Percentiles rank a stretch among this genome's conserved stretches.
Evolutionary conservation across 2,888 invertebrate species (phyloP).

Genomic region (Drosophila algonquin): DNA sequence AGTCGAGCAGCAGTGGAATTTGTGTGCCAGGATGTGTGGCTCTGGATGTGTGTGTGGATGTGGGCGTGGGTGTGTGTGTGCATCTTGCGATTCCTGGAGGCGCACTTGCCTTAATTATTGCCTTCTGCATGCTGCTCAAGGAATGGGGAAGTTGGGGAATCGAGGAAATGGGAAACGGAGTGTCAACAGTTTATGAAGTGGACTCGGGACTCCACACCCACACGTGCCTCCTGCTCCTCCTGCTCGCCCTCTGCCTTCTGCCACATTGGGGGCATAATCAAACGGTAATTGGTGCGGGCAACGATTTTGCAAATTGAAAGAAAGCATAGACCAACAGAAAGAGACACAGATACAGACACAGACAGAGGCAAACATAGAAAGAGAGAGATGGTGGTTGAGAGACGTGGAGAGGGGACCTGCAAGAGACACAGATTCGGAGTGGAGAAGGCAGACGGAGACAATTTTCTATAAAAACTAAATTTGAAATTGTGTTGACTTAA

Average conservation of each 20-base stretch:
- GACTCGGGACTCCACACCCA: constrained; percentile 8
- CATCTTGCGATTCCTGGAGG: constrained; percentile 50
- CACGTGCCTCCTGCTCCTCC: constrained; percentile 13
- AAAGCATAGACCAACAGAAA: constrained; percentile 43
- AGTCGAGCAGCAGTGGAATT: constrained; percentile 58
- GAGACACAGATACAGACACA: constrained; percentile 7
- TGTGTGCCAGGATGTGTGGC: constrained; percentile 9
- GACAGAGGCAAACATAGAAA: constrained; percentile 10
- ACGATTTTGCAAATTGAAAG: constrained; percentile 71
- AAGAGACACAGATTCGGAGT: constrained; percentile 1
- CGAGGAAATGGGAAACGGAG: constrained; percentile 46
- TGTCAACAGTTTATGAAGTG: constrained; percentile 70
- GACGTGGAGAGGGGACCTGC: constrained; percentile 5
- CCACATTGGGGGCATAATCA: constrained; percentile 60
- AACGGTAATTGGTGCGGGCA: constrained; percentile 73
- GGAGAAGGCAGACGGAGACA: constrained; percentile 48
- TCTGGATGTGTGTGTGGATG: constrained; percentile 2
- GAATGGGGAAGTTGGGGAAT: constrained; percentile 2
- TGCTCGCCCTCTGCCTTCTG: background rate
- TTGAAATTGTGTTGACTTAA: constrained; percentile 80
- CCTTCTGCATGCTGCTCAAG: constrained; percentile 46
- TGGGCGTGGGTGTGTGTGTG: constrained; percentile 21
- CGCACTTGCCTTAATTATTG: constrained; percentile 71
- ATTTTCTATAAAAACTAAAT: constrained; percentile 75
- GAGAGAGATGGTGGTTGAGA: constrained; percentile 27